These are phyloP conservation scores for Venusia cambrica DNA, from an alignment of 2,888 invertebrate genomes.

Conservation along the genomic window DNA sequence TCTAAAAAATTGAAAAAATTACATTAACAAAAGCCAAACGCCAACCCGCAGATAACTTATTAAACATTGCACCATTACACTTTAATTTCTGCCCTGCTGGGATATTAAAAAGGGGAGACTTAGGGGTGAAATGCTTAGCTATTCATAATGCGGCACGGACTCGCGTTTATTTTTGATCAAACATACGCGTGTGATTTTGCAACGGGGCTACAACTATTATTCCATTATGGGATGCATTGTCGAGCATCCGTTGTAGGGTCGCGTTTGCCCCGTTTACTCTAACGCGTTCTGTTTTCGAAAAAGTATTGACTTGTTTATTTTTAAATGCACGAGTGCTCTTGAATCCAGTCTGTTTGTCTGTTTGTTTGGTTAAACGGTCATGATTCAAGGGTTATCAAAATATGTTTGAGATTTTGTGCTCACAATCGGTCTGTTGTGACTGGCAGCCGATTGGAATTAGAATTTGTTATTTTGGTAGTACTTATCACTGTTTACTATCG, in stretches of 20 bases:
- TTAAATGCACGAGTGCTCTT: conserved; percentile 64
- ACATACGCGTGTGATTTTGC: conserved; percentile 36
- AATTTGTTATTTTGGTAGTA: conserved; percentile 6
- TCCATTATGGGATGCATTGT: conserved; percentile 29
- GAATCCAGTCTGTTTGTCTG: conserved; percentile 47
- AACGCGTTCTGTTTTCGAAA: conserved; percentile 44
- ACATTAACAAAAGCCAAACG: conserved; percentile 71
- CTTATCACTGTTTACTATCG: too few relatives aligned
- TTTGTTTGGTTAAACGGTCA: conserved; percentile 44
- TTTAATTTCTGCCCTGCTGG: conserved; percentile 74
- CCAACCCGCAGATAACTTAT: conserved; percentile 75
- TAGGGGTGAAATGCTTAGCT: conserved; percentile 62
- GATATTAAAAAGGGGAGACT: conserved; percentile 65
- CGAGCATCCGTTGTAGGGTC: conserved; percentile 33
- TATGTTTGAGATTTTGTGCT: conserved; percentile 22
- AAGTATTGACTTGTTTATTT: conserved; percentile 70
- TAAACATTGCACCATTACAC: conserved; percentile 78
- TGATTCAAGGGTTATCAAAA: conserved; percentile 55
- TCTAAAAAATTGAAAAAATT: conserved; percentile 64
- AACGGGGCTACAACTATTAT: conserved; percentile 38
- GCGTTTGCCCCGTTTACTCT: conserved; percentile 36
- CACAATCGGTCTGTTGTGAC: conserved; percentile 19
- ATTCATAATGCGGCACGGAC: conserved; percentile 56
- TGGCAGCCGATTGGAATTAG: conserved; percentile 6
- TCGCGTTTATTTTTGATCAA: conserved; percentile 58